Evolutionary conservation across 1,140 invertebrate species (phyloP).

Genomic region (Drosophila athabasca): DNA sequence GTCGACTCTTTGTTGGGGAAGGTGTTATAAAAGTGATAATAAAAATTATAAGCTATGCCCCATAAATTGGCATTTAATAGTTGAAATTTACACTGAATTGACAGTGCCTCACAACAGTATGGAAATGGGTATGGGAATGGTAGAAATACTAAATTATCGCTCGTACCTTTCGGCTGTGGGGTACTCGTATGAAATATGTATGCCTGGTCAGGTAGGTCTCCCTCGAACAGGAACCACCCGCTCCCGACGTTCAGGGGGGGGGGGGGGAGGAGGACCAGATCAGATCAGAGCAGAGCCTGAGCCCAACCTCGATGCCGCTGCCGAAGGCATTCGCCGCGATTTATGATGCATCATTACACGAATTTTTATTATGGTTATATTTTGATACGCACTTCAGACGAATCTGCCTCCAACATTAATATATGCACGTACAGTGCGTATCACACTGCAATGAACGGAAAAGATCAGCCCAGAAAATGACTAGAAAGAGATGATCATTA

Average conservation of each 20-base stretch:
- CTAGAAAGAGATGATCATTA: too few relatives aligned
- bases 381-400: slow-evolving; percentile 62
- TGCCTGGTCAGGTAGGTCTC: slow-evolving; percentile 44
- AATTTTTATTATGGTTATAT: slow-evolving; percentile 72
- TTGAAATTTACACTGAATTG: slow-evolving; percentile 81
- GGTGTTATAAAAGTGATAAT: slow-evolving; percentile 80
- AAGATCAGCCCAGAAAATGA: too few relatives aligned
- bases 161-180: too few relatives aligned
- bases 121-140: not conserved
- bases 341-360: slow-evolving; percentile 77
- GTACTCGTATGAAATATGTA: slow-evolving; percentile 42
- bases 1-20: slow-evolving; percentile 18
- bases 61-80: slow-evolving; percentile 82
- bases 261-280: not conserved
- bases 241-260: not conserved
- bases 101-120: slow-evolving; percentile 55
- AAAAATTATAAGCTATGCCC: slow-evolving; percentile 81
- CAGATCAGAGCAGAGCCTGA: too few relatives aligned
- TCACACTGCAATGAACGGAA: too few relatives aligned
- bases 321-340: slow-evolving; percentile 60
- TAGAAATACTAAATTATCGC: slow-evolving; percentile 17
- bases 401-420: slow-evolving; percentile 17
- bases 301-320: not conserved
- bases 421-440: slow-evolving; percentile 14
- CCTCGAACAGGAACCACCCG: slow-evolving; percentile 9